phyloP scores from a whole-genome alignment of 2,113 vertebrate species.

The Hirundichthys speculiger region DNA sequence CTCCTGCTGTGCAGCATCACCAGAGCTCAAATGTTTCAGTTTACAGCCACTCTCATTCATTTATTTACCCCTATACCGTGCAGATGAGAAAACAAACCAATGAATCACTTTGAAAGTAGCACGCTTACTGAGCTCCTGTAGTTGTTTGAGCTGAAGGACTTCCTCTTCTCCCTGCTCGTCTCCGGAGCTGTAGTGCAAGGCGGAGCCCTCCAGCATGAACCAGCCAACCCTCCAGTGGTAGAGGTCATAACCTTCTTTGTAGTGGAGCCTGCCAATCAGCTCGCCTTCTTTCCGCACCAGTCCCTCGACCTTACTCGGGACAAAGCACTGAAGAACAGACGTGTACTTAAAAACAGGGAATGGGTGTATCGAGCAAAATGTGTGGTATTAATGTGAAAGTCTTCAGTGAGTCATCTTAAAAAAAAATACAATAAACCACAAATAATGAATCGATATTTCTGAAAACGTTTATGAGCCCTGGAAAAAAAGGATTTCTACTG shows the following conservation, averaged over 20 bases:
- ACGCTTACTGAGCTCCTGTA: slow-evolving; percentile 97
- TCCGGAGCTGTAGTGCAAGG: slow-evolving; percentile 86
- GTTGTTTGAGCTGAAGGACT: slow-evolving; percentile 87
- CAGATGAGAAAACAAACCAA: background rate
- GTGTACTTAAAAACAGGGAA: background rate
- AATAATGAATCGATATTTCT: too few species aligned
- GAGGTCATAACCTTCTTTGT: slow-evolving; percentile 92
- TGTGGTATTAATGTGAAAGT: background rate
- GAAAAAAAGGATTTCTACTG: too few species aligned
- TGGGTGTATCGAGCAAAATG: background rate
- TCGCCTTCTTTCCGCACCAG: slow-evolving; percentile 85
- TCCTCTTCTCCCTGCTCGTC: slow-evolving; percentile 79
- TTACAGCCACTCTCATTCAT: too few species aligned
- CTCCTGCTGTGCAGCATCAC: too few species aligned
- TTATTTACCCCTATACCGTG: too few species aligned
- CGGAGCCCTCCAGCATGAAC: slow-evolving; percentile 89
- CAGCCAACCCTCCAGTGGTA: slow-evolving; percentile 93
- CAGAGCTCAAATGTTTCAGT: too few species aligned
- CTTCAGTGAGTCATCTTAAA: background rate
- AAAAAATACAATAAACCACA: too few species aligned
- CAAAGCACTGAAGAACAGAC: slow-evolving; percentile 84
- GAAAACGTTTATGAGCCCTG: too few species aligned
- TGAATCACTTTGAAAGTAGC: background rate
- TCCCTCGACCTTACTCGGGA: slow-evolving; percentile 83
- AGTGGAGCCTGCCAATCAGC: slow-evolving; percentile 90